Base-by-base conservation (phyloP, 2,888 invertebrate genomes). In the Drosophila recens region DNA sequence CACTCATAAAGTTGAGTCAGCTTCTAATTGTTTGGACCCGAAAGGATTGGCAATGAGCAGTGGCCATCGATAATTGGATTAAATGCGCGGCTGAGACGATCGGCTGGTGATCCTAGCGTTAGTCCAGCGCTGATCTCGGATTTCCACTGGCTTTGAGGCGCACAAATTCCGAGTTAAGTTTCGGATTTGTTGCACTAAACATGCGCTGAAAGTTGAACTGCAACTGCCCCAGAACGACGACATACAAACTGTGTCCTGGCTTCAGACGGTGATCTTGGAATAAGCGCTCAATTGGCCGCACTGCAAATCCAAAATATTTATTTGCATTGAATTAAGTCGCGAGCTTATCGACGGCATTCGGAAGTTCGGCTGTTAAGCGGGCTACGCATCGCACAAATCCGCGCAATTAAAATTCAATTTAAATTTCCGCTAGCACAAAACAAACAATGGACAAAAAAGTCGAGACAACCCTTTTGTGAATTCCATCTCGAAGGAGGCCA, bases 11-110 rank as follows among this genome's bases (percentile, higher is more conserved):
- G 59, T 74, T 82, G 74, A 80, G 75, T 80, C 85, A 82, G 80
- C 72, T 53, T 70, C 72, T 85, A 81, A 85, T 81, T 85, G 79
- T 87, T 73, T 63, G 56, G 63, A 45, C 27, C 52, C 58, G 53
- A 72, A 84, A 71, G 82, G 80, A 78, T 76, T 69, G 67, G 30
- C 8, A 53, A 52, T 9, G 42, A 4, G 30, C 54, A 36, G 20
- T 49, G 64, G 38, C 54, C 86, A 72, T 81, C 79, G 80, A 84
- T 88, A 87, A 87, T 88, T 87, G 86, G 84, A 87, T 87, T 88
- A 82, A 88, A 79, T 74, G 67, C 67, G 75, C 54, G 67, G 58
- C 77, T 46, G 56, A 23, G 48, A 68, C 52, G 23, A 56, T 51
- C 10, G 27, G 5, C 27, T 20, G 52, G 30, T 81, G 72, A 80